These are phyloP conservation scores for Corythaeola cristata DNA, from an alignment of 2,113 vertebrate genomes.

Conservation along the genomic window DNA sequence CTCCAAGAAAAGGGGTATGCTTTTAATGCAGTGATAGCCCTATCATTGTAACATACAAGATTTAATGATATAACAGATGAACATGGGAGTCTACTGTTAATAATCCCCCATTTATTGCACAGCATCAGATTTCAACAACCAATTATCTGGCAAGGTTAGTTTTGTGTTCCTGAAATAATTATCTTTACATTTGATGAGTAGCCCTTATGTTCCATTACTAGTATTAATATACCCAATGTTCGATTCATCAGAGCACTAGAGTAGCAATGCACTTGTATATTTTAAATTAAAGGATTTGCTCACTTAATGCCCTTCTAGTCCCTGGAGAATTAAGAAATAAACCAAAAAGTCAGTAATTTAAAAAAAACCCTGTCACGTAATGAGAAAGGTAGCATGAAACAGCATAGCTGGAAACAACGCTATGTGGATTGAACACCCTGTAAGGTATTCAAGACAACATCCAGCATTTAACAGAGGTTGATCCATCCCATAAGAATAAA, in stretches of 20 bases:
- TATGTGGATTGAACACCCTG: not conserved
- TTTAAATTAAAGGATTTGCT: constrained; percentile 19
- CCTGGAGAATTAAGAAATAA: not conserved
- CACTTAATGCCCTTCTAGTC: not conserved
- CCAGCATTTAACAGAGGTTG: not conserved
- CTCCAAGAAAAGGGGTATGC: not conserved
- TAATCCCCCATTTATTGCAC: constrained; percentile 38
- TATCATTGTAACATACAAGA: not conserved
- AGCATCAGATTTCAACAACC: constrained; percentile 68
- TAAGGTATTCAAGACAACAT: not conserved
- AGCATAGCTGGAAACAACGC: not conserved
- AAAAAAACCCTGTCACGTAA: not conserved
- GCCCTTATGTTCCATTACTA: constrained; percentile 26
- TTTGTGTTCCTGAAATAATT: constrained; percentile 43
- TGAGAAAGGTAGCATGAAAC: not conserved
- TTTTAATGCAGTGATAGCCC: constrained; percentile 18
- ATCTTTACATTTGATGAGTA: constrained; percentile 33
- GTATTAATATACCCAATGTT: constrained; percentile 5
- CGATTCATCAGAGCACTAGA: not conserved
- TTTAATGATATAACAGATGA: constrained; percentile 31
- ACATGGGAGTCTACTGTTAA: constrained; percentile 35
- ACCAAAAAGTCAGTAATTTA: not conserved
- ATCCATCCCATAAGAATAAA: not conserved
- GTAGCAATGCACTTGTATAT: not conserved
- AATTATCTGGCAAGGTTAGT: constrained; percentile 45